Evolutionary conservation across 2,888 invertebrate species (phyloP).

Genomic region (Tachina fera): DNA sequence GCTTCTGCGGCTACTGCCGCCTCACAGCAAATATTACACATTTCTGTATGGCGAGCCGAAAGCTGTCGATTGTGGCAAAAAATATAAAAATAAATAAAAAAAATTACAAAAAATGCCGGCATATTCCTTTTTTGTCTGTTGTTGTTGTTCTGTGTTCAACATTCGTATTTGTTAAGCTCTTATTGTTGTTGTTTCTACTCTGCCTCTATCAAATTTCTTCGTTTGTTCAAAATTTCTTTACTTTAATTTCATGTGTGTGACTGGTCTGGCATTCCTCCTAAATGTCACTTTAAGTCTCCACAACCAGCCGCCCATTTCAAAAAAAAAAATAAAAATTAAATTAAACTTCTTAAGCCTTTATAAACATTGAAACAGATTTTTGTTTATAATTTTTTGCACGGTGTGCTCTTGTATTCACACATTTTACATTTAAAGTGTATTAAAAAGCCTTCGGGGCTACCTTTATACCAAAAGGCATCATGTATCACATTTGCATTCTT

Average conservation of each 20-base stretch:
- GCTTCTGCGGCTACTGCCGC: slow-evolving; percentile 30
- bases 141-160: slow-evolving; percentile 7
- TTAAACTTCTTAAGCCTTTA: slow-evolving; percentile 17
- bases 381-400: slow-evolving; percentile 4
- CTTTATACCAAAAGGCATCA: slow-evolving; percentile 57
- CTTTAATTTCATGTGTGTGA: slow-evolving; percentile 19
- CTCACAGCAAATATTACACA: slow-evolving; percentile 27
- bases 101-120: slow-evolving; percentile 59
- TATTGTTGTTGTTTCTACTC: slow-evolving; percentile 45
- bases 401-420: slow-evolving; percentile 53
- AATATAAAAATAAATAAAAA: not conserved
- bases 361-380: slow-evolving; percentile 52
- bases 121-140: slow-evolving; percentile 46
- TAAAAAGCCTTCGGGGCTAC: slow-evolving; percentile 59
- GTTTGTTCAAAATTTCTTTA: slow-evolving; percentile 52
- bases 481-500: slow-evolving; percentile 67
- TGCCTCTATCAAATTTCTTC: slow-evolving; percentile 56
- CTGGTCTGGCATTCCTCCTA: slow-evolving; percentile 29
- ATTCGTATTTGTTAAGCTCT: slow-evolving; percentile 43
- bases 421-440: slow-evolving; percentile 58
- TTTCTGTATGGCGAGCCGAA: slow-evolving; percentile 31
- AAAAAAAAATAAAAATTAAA: not conserved
- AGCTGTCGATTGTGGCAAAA: slow-evolving; percentile 40
- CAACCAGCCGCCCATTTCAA: not conserved
- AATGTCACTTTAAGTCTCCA: slow-evolving; percentile 54